A percentile compares a stretch with the other conserved stretches of the same genome.
These are phyloP conservation scores for Helogale parvula DNA, from an alignment of 2,113 vertebrate species.

Conservation along the genomic window DNA sequence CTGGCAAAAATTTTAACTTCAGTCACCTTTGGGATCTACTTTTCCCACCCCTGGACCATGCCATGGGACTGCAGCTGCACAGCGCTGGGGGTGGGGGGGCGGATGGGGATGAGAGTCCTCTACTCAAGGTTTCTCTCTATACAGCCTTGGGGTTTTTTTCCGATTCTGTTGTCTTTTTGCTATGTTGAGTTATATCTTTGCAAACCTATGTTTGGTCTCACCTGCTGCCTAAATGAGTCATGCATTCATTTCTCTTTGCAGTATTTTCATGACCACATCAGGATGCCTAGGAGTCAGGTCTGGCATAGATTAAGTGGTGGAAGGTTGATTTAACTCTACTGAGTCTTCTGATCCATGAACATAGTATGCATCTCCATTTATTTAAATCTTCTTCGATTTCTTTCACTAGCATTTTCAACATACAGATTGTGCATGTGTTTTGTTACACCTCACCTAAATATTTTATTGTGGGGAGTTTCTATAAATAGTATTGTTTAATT, in stretches of 20 bases:
- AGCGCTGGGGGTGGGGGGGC: not conserved
- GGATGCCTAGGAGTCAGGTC: too few species aligned
- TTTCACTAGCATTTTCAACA: not conserved
- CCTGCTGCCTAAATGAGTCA: not conserved
- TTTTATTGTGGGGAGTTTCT: conserved; percentile 4
- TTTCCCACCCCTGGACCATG: not conserved
- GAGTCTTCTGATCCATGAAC: not conserved
- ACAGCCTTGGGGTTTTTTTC: not conserved
- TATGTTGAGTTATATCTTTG: not conserved
- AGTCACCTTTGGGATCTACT: not conserved
- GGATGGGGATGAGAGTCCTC: not conserved
- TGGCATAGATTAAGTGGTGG: not conserved
- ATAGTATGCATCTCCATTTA: not conserved
- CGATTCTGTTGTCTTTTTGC: not conserved
- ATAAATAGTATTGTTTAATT: not conserved
- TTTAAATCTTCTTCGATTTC: not conserved
- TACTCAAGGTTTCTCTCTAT: not conserved
- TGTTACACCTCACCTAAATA: not conserved
- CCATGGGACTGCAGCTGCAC: not conserved
- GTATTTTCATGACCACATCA: not conserved
- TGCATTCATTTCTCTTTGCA: not conserved
- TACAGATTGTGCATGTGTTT: not conserved
- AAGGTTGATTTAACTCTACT: not conserved
- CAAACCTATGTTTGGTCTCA: not conserved
- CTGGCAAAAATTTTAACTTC: not conserved